These are phyloP conservation scores for Vultur gryphus DNA, from an alignment of 2,797 vertebrate genomes.

Conservation along the genomic window DNA sequence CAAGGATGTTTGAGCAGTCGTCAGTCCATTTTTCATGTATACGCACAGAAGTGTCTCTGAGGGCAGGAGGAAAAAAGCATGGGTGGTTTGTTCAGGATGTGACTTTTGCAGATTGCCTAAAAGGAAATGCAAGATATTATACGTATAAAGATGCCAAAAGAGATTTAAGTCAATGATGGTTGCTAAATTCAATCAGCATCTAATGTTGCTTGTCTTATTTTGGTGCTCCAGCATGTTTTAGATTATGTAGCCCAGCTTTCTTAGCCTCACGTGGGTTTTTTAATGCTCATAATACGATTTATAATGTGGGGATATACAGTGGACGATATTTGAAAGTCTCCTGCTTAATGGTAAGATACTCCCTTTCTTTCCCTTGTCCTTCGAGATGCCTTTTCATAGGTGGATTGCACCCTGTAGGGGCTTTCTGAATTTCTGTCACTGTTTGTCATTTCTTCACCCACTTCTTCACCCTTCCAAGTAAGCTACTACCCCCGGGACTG, in stretches of 20 bases:
- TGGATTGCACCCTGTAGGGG: not conserved
- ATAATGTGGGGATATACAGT: not conserved
- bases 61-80: not conserved
- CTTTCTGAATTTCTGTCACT: not conserved
- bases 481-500: not conserved
- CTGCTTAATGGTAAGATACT: not conserved
- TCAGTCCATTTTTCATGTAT: not conserved
- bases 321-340: not conserved
- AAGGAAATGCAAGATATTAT: not conserved
- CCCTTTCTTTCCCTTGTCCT: not conserved
- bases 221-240: not conserved
- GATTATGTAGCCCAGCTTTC: not conserved
- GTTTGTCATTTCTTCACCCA: not conserved
- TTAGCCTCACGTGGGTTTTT: not conserved
- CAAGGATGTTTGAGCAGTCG: not conserved
- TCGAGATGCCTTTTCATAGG: not conserved
- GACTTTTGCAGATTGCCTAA: not conserved
- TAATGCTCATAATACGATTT: not conserved
- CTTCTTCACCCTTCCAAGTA: not conserved
- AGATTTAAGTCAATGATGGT: not conserved
- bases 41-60: not conserved
- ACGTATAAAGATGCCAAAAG: not conserved
- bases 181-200: not conserved
- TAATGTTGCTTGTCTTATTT: not conserved
- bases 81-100: not conserved